Evolutionary conservation across 2,888 invertebrate genomes (phyloP).

Genomic region (Cactoblastis cactorum): DNA sequence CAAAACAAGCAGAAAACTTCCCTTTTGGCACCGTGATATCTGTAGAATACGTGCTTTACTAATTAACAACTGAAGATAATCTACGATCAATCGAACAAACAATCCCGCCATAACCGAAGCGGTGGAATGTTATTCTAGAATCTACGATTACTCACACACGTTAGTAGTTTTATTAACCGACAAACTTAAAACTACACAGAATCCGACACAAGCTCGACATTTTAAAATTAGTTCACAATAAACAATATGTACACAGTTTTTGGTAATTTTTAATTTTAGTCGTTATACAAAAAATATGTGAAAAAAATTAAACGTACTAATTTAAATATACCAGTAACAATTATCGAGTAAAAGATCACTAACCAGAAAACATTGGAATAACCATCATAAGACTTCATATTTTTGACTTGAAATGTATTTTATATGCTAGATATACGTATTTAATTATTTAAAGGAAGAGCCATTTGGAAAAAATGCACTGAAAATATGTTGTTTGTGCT

Average conservation of each 20-base stretch:
- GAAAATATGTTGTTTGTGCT: conserved; percentile 33
- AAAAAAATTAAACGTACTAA: background rate
- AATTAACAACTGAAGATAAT: background rate
- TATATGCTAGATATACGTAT: conserved; percentile 34
- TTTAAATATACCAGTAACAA: conserved; percentile 21
- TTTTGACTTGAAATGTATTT: conserved; percentile 14
- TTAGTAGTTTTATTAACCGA: conserved; percentile 38
- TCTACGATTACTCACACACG: conserved; percentile 46
- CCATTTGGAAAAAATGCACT: conserved; percentile 35
- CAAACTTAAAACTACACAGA: conserved; percentile 26
- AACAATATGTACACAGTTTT: background rate
- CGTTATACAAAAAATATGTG: background rate
- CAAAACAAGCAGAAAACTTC: background rate
- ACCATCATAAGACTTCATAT: conserved; percentile 49
- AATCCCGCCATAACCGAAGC: conserved; percentile 17
- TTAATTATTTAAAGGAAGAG: conserved; percentile 43
- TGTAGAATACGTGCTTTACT: background rate
- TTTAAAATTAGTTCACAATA: background rate
- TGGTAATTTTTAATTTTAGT: background rate
- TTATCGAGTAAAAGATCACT: conserved; percentile 43
- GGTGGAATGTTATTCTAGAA: conserved; percentile 67
- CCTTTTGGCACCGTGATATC: background rate
- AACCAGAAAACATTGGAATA: conserved; percentile 63
- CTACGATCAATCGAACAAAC: background rate
- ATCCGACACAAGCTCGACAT: conserved; percentile 16